A percentile compares a stretch with the other conserved stretches of the same genome.
phyloP scores from a whole-genome alignment of 2,797 vertebrate genomes.

The Muscicapa striata region DNA sequence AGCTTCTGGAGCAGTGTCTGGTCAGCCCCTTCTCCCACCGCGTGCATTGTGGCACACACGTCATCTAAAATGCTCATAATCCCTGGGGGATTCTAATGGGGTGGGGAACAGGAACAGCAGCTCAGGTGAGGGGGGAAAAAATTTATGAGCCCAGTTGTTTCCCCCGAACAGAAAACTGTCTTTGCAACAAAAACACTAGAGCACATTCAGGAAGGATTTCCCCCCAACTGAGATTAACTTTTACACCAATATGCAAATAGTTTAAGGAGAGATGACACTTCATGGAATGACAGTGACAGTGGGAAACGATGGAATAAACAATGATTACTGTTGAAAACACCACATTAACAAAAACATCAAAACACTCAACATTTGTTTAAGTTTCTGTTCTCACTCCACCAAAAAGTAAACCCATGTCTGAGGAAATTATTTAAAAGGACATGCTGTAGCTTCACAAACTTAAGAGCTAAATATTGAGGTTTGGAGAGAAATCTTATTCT shows the following conservation, averaged over 20 bases:
- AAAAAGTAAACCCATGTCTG: not conserved
- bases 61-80: conserved; percentile 98
- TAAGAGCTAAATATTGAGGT: not conserved
- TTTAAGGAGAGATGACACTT: not conserved
- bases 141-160: too few species aligned
- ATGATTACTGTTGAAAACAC: not conserved
- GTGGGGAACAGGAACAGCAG: not conserved
- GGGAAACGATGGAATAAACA: not conserved
- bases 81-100: conserved; percentile 89
- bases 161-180: not conserved
- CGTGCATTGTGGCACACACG: conserved; percentile 98
- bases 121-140: not conserved
- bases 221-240: not conserved
- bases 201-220: not conserved
- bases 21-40: conserved; percentile 94
- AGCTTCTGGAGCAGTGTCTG: conserved; percentile 98
- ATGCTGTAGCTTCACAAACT: not conserved
- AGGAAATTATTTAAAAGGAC: not conserved
- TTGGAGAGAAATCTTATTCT: not conserved
- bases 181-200: not conserved
- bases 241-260: not conserved
- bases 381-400: not conserved
- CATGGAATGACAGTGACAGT: not conserved
- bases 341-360: not conserved
- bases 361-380: not conserved